Evolutionary conservation across 2,797 vertebrate species (phyloP).

Genomic region (Poecile montanus): DNA sequence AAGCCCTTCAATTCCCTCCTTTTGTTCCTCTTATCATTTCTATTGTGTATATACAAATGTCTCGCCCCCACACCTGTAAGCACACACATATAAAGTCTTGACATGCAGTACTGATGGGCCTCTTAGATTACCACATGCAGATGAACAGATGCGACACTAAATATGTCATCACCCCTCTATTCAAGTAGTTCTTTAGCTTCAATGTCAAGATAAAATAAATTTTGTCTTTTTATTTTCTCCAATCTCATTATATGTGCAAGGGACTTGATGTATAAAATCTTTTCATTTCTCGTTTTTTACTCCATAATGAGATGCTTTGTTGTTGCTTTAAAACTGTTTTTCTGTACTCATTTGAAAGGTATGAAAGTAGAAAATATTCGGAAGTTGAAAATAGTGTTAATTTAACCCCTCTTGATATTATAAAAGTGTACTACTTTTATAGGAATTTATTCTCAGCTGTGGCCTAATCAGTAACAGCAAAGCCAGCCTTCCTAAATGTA

Average conservation of each 20-base stretch:
- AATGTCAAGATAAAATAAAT: neutral
- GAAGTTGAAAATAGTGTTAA: neutral
- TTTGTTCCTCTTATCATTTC: neutral
- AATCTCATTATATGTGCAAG: neutral
- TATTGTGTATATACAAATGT: neutral
- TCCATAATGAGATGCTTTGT: slow-evolving; percentile 17
- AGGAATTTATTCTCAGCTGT: neutral
- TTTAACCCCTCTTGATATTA: neutral
- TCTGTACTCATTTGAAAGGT: neutral
- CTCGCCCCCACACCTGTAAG: accelerated
- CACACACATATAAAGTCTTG: neutral
- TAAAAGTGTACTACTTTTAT: neutral
- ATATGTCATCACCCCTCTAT: neutral
- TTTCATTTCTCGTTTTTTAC: neutral
- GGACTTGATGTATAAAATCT: neutral
- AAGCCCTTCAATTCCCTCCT: neutral
- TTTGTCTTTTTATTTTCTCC: neutral
- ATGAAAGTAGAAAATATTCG: neutral
- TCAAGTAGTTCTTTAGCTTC: neutral
- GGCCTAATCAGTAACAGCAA: neutral
- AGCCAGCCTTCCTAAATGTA: neutral
- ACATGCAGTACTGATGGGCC: neutral
- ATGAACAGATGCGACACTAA: neutral
- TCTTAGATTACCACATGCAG: neutral
- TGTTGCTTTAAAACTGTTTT: slow-evolving; percentile 1